A percentile compares a stretch with the other conserved stretches of the same genome.
These are phyloP conservation scores for Notarius lentiginosus DNA, from an alignment of 2,113 vertebrate genomes.

Conservation along the genomic window DNA sequence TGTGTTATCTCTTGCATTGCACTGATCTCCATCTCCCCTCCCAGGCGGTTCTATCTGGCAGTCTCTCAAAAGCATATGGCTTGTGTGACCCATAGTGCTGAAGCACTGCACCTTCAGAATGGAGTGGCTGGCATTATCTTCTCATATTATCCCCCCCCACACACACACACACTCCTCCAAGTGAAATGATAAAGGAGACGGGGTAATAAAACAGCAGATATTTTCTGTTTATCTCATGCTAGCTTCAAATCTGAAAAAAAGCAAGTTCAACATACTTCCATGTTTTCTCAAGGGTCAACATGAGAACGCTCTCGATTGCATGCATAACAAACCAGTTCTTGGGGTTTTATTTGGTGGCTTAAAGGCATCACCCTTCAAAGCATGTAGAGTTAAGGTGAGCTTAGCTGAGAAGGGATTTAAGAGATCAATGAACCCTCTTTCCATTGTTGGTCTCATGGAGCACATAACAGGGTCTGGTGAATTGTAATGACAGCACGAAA, in stretches of 20 bases:
- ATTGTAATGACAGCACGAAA: constrained; percentile 16
- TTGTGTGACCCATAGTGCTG: constrained; percentile 59
- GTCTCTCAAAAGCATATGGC: constrained; percentile 58
- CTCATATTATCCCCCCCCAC: constrained; percentile 47
- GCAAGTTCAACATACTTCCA: constrained; percentile 53
- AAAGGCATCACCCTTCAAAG: constrained; percentile 43
- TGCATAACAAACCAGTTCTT: constrained; percentile 40
- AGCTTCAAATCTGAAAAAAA: constrained; percentile 64
- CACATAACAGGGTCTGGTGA: constrained; percentile 19
- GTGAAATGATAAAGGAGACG: constrained; percentile 56
- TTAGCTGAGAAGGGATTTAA: constrained; percentile 40
- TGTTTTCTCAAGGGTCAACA: constrained; percentile 54
- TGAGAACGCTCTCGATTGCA: constrained; percentile 55
- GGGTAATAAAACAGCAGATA: constrained; percentile 38
- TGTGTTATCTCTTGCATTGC: constrained; percentile 63
- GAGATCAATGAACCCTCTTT: constrained; percentile 43
- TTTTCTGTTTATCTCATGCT: constrained; percentile 65
- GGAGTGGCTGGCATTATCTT: constrained; percentile 64
- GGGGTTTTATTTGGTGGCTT: constrained; percentile 36
- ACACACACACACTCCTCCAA: constrained; percentile 14
- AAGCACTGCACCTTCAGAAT: constrained; percentile 63
- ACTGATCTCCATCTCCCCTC: constrained; percentile 65
- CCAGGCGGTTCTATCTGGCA: constrained; percentile 56
- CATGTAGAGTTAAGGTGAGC: constrained; percentile 21
- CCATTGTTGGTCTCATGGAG: constrained; percentile 1